Evolutionary conservation across 2,113 vertebrate species (phyloP), one percentile per base, ranked within the genome.

Genomic region (Caranx ignobilis): DNA sequence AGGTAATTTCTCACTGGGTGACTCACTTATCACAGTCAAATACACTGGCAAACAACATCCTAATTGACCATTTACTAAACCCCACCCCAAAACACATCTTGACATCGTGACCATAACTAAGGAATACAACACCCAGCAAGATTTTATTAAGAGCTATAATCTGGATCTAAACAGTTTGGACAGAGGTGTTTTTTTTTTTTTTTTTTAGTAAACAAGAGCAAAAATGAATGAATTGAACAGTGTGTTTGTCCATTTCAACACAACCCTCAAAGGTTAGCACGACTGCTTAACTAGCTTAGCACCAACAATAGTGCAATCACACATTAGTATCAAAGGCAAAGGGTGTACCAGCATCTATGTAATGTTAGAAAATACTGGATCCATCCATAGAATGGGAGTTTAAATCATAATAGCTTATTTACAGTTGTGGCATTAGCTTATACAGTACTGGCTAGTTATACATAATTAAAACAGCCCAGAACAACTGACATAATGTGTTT

Each of bases 111-210:
- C 55, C 2, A 4, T 52, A 43, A 54, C 55, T 21, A 15, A 11
- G 31, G 1, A 16, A 52, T 13, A 18, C 4, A 1, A 0, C 16
- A 21, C n/a, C 10, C 6, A 11, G 15, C 0, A 47, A 1, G 4
- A 13, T 54, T 54, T 54, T 54, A 21, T 18, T 15, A 31, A 10
- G 18, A 76, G 31, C 12, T 34, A 11, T 7, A 57, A n/a, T 26
- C 50, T 65, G 4, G 15, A 6, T 43, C 37, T 13, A 65, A 41
- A n/a, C 7, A 43, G 16, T 75, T 34, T 65, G 21, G 74, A 48
- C 26, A 32, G 56, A 8, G 7, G 55, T 7, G 26, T 5, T 32
- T 5, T 6, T 47, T 32, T 6, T 19, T 50, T 9, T 65, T 12
- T 10, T 19, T 4, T 55, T 55, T 6, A 18, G 19, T 43, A 31